Conservation (phyloP, 2,113 vertebrate genomes). For the Trematomus loennbergii region DNA sequence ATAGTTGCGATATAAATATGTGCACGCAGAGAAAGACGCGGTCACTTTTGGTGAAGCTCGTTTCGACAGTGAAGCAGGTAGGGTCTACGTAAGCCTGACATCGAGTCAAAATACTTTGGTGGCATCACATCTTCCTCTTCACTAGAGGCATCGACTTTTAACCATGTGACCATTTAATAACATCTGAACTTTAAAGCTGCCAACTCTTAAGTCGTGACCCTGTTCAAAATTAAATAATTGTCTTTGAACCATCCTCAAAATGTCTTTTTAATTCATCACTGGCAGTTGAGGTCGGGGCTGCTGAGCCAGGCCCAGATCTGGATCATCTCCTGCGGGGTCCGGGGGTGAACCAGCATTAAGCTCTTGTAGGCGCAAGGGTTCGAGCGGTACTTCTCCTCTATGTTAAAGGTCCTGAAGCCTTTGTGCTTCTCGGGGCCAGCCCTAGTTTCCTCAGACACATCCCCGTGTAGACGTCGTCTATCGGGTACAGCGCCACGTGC, state of each 20-base stretch:
- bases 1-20: constrained; percentile 79
- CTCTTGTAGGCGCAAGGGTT: constrained; percentile 84
- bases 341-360: constrained; percentile 87
- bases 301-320: constrained; percentile 87
- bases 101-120: constrained; percentile 59
- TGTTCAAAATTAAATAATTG: constrained; percentile 22
- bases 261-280: constrained; percentile 54
- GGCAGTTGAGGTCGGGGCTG: constrained; percentile 78
- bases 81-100: constrained; percentile 21
- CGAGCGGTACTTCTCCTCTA: constrained; percentile 77
- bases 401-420: constrained; percentile 88
- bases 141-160: not conserved
- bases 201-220: constrained; percentile 25
- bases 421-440: constrained; percentile 84
- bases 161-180: not conserved
- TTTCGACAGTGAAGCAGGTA: constrained; percentile 38
- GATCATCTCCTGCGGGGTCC: constrained; percentile 87
- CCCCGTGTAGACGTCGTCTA: constrained; percentile 91
- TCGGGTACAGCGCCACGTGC: constrained; percentile 86
- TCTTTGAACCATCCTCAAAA: constrained; percentile 13
- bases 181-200: constrained; percentile 65
- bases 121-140: not conserved
- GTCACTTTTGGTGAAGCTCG: constrained; percentile 49
- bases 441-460: constrained; percentile 90
- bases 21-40: constrained; percentile 46